Evolutionary conservation across 2,797 vertebrate species (phyloP).

Genomic region (Artibeus jamaicensis): DNA sequence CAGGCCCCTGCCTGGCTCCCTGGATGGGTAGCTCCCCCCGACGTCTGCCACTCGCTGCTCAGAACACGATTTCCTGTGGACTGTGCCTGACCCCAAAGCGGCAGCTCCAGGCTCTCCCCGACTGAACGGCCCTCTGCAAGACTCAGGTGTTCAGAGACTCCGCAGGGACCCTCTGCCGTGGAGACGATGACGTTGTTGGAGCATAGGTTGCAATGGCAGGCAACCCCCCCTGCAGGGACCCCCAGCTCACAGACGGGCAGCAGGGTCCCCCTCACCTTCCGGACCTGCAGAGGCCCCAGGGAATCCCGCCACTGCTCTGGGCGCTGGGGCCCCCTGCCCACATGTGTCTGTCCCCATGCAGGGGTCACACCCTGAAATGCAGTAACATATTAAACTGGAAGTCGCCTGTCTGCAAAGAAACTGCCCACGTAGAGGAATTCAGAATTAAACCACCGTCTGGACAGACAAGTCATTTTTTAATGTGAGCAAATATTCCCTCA

Average conservation of each 20-base stretch:
- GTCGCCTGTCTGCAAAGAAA: not conserved
- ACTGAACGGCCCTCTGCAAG: not conserved
- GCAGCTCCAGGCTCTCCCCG: too few relatives aligned
- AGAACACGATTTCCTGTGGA: not conserved
- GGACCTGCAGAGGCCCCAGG: not conserved
- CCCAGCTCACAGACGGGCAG: not conserved
- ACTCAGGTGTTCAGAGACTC: not conserved
- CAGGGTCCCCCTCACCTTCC: too few relatives aligned
- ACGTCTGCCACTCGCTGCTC: accelerated
- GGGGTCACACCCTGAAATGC: not conserved
- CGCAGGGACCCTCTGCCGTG: not conserved
- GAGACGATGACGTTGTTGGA: not conserved
- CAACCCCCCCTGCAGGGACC: too few relatives aligned
- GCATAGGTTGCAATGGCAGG: not conserved
- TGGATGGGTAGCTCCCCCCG: too few relatives aligned
- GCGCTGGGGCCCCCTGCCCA: not conserved
- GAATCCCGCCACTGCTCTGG: not conserved
- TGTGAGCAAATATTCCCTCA: not conserved
- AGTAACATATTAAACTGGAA: not conserved
- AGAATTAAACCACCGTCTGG: not conserved
- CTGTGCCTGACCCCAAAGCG: not conserved
- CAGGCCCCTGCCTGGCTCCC: not conserved
- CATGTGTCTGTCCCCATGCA: not conserved
- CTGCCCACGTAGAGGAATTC: not conserved
- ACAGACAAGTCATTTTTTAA: not conserved